These are phyloP conservation scores for Gastrophryne carolinensis DNA, from an alignment of 2,797 vertebrate genomes.

Conservation along the genomic window DNA sequence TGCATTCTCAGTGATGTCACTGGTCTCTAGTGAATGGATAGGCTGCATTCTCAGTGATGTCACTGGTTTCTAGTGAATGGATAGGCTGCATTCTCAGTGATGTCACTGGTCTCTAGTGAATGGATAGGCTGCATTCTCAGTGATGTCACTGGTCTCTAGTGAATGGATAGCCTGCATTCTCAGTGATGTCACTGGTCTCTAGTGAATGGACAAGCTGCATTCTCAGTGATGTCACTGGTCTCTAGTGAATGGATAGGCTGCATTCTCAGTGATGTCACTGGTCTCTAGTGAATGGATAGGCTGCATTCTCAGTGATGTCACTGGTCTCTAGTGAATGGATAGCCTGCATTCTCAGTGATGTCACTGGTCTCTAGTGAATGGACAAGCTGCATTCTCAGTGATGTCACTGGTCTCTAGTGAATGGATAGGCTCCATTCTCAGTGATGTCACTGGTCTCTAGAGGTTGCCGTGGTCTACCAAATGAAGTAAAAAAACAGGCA, in stretches of 20 bases:
- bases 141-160: background rate
- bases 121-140: background rate
- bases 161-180: background rate
- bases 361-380: background rate
- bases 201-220: background rate
- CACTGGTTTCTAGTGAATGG: too few species aligned
- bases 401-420: background rate
- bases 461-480: background rate
- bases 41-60: too few species aligned
- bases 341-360: background rate
- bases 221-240: background rate
- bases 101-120: background rate
- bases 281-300: background rate
- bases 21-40: too few species aligned
- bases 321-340: background rate
- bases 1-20: too few species aligned
- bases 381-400: background rate
- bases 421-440: background rate
- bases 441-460: background rate
- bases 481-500: too few species aligned
- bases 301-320: background rate
- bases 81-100: too few species aligned
- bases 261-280: background rate
- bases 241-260: background rate
- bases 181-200: background rate